Evolutionary conservation across 2,888 invertebrate species (phyloP), one percentile per base, ranked within the genome.

Genomic region (Mystacides longicornis): DNA sequence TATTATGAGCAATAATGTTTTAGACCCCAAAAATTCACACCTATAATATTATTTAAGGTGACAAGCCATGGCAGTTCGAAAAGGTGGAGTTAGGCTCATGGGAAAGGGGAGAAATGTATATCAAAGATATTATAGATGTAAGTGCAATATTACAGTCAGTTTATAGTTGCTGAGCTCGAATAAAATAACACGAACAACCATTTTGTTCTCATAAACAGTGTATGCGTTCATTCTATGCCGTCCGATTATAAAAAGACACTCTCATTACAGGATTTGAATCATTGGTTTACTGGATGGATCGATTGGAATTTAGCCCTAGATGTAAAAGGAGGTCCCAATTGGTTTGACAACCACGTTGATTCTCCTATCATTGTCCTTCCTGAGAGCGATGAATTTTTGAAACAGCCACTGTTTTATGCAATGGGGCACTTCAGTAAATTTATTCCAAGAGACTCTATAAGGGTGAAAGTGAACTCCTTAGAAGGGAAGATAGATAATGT

Each of bases 231-330:
- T n/a, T n/a, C n/a, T n/a, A n/a, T n/a, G n/a, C n/a, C n/a, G n/a
- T n/a, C n/a, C n/a, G n/a, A n/a, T n/a, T n/a, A n/a, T n/a, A n/a
- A n/a, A n/a, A n/a, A n/a, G n/a, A n/a, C n/a, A n/a, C 14, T 31
- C 14, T 31, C 21, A 5, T 60, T 61, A 49, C 69, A 87, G 81
- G 86, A 89, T 69, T 66, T 92, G 19, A 82, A 85, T 63, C 80
- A 89, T 68, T 86, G 82, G 73, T 83, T 86, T 0, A 78, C 80
- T 19, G 93, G 89, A 1, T 95, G 93, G 93, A 78, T 89, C 0
- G 93, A 95, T 68, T 95, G 93, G 93, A 96, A 95, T 69, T 71
- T 94, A 52, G 86, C 84, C 18, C 69, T 95, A 19, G 78, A 90
- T 67, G 69, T 77, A 54, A 60, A 67, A 0, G 93, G 93, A 18